A percentile compares a stretch with the other conserved stretches of the same genome.
Evolutionary conservation across 2,888 invertebrate species (phyloP).

Genomic region (Hofmannophila pseudospretella): DNA sequence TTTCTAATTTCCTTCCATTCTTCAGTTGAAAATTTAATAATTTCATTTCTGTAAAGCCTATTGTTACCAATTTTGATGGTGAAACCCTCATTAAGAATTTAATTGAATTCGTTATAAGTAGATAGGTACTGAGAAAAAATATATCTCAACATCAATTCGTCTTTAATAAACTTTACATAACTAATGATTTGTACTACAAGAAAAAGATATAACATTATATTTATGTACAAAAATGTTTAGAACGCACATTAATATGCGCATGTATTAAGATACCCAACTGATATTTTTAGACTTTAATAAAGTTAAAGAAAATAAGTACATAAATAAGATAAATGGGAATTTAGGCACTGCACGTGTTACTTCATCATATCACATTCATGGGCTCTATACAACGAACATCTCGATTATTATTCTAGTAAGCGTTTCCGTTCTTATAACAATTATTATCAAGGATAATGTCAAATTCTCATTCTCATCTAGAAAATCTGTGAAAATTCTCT

Average conservation of each 20-base stretch:
- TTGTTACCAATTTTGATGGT: no score
- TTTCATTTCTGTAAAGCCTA: no score
- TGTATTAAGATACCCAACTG: slow-evolving; percentile 21
- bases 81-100: background rate
- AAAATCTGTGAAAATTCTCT: background rate
- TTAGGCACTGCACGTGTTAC: slow-evolving; percentile 73
- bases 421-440: slow-evolving; percentile 71
- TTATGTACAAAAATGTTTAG: slow-evolving; percentile 61
- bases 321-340: slow-evolving; percentile 61
- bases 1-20: no score
- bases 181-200: slow-evolving; percentile 73
- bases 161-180: slow-evolving; percentile 71
- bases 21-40: no score
- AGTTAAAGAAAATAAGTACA: slow-evolving; percentile 37
- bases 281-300: slow-evolving; percentile 39
- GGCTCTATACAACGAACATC: slow-evolving; percentile 55
- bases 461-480: slow-evolving; percentile 20
- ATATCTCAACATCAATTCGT: slow-evolving; percentile 65
- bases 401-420: slow-evolving; percentile 65
- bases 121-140: slow-evolving; percentile 14
- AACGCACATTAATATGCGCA: slow-evolving; percentile 38
- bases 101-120: background rate
- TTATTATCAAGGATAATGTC: slow-evolving; percentile 52
- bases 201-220: slow-evolving; percentile 49
- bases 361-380: slow-evolving; percentile 71